Evolutionary conservation across 2,113 vertebrate species (phyloP).

Genomic region (Ptychochromis oligacanthus): DNA sequence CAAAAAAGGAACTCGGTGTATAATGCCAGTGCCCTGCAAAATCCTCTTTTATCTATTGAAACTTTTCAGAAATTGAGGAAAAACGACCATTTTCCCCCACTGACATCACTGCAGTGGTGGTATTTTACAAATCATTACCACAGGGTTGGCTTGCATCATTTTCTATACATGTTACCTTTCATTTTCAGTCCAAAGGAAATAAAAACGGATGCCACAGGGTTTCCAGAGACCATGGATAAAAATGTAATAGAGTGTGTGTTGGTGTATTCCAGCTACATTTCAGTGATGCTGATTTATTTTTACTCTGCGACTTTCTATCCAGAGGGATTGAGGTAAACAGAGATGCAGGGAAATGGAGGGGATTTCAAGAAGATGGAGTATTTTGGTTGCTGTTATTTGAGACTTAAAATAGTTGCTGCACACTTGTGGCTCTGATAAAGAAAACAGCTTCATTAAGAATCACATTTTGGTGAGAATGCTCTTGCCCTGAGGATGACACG

Average conservation of each 20-base stretch:
- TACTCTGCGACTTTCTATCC: neutral
- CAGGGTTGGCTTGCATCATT: neutral
- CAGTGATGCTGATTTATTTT: constrained; percentile 19
- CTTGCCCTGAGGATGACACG: neutral
- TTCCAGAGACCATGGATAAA: neutral
- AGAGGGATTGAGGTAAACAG: constrained; percentile 17
- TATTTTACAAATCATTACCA: constrained; percentile 51
- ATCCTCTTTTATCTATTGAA: constrained; percentile 27
- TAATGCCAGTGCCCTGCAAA: constrained; percentile 1
- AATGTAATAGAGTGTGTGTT: neutral
- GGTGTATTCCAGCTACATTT: constrained; percentile 26
- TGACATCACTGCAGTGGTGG: constrained; percentile 16
- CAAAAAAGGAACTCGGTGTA: neutral
- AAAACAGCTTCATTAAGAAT: constrained; percentile 16
- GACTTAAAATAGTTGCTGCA: neutral
- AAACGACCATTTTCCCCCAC: constrained; percentile 5
- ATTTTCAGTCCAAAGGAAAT: constrained; percentile 28
- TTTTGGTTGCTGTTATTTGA: constrained; percentile 23
- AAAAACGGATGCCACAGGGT: neutral
- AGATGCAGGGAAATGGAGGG: constrained; percentile 12
- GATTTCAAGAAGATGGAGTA: constrained; percentile 8
- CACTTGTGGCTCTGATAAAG: neutral
- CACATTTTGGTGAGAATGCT: constrained; percentile 3
- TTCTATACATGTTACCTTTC: constrained; percentile 30
- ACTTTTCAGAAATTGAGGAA: constrained; percentile 36